A percentile compares a stretch with the other conserved stretches of the same genome.
Evolutionary conservation across 2,797 vertebrate species (phyloP).

Genomic region (Pristis pectinata): DNA sequence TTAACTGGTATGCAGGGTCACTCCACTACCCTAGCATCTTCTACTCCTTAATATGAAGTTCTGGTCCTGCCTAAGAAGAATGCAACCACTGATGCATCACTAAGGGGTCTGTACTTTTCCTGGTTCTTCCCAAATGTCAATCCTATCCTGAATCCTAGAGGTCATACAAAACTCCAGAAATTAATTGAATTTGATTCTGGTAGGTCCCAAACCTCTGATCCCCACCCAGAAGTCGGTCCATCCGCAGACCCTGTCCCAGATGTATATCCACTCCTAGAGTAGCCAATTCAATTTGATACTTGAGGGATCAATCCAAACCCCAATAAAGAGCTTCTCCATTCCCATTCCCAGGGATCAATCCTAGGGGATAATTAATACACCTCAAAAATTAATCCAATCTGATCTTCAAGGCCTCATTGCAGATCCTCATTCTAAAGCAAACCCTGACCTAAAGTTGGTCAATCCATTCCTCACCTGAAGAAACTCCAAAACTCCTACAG

Average conservation of each 20-base stretch:
- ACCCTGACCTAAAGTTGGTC: background rate
- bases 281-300: no score
- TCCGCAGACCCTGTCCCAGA: no score
- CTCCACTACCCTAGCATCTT: no score
- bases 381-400: background rate
- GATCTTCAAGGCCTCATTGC: background rate
- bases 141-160: background rate
- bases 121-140: background rate
- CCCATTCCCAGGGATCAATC: background rate
- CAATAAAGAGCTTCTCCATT: background rate
- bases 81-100: no score
- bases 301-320: background rate
- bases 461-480: background rate
- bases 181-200: no score
- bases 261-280: no score
- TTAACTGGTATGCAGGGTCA: no score
- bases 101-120: no score
- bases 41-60: no score
- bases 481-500: background rate
- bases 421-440: background rate
- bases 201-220: no score
- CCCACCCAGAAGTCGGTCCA: no score
- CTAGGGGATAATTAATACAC: background rate
- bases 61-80: no score
- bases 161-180: background rate